A percentile compares a stretch with the other conserved stretches of the same genome.
phyloP scores from a whole-genome alignment of 2,888 invertebrate species.

The Leucophenga maculata region DNA sequence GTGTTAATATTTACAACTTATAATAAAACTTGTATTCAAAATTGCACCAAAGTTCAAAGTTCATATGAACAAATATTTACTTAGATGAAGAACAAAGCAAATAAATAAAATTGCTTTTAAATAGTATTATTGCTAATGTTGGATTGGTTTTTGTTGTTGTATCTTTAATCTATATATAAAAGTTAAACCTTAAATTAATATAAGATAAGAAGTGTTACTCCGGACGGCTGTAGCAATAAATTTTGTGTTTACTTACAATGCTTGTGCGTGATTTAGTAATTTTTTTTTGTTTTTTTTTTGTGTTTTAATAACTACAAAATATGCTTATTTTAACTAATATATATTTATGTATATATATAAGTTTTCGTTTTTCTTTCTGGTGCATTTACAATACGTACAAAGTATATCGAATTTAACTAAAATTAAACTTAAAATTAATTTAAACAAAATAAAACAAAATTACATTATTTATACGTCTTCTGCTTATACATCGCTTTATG shows the following conservation, averaged over 20 bases:
- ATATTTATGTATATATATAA: not conserved
- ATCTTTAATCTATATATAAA: conserved; percentile 25
- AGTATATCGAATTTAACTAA: not conserved
- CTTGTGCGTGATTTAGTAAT: not conserved
- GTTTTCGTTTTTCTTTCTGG: not conserved
- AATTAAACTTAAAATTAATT: conserved; percentile 1
- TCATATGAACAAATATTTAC: conserved; percentile 25
- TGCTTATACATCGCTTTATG: not conserved
- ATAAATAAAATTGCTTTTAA: conserved; percentile 1
- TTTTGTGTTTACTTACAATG: conserved; percentile 20
- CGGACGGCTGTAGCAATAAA: conserved; percentile 43
- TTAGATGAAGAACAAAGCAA: not conserved
- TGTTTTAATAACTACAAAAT: conserved; percentile 41
- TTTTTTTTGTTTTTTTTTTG: conserved; percentile 36
- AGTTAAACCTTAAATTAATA: conserved; percentile 33
- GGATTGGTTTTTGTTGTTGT: conserved; percentile 1
- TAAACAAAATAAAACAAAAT: conserved; percentile 5
- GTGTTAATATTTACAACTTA: conserved; percentile 28
- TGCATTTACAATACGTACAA: not conserved
- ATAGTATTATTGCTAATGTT: not conserved
- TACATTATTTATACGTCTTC: not conserved
- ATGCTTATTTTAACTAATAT: not conserved
- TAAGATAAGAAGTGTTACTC: conserved; percentile 36
- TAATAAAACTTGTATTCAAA: conserved; percentile 44
- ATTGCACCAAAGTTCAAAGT: conserved; percentile 26